Base-by-base conservation (phyloP, 2,113 vertebrate species). In the Pyrgilauda ruficollis region DNA sequence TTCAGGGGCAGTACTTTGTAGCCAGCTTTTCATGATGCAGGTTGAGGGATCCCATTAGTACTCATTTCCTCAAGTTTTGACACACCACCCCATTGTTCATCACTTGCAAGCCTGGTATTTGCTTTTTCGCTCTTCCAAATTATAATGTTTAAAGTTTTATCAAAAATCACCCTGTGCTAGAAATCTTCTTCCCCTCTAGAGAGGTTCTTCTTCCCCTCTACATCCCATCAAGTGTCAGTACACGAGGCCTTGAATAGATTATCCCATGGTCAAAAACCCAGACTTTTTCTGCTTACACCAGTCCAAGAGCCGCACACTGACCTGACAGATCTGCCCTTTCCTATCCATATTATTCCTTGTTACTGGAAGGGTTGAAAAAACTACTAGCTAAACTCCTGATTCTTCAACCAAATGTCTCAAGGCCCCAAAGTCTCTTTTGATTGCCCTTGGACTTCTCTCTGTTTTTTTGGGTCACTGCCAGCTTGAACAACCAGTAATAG, bases 371-470 rank as follows among this genome's bases (percentile, higher is more conserved):
- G 26, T 30, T n/a, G 6, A 58, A 35, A 30, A 56, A 85, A 58
- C 4, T 19, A 49, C 35, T 30, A 17, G 24, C 13, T 66, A 24
- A n/a, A 28, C 24, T 84, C 24, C 50, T 30, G 20, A 35, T 41
- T 39, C 26, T 66, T 30, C 24, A 24, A n/a, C 4, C 11, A 56
- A 49, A 30, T 0, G 0, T 49, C 61, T 19, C 30, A 23, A 56
- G 19, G 24, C 15, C 28, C 12, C 15, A 31, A 75, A 66, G 35
- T 6, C 9, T 49, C 30, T n/a, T 49, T 58, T 39, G 18, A 37
- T 31, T 70, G 20, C 15, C 8, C 35, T 39, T 49, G 52, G 22
- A 47, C 4, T 67, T 81, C 27, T 37, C 52, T 59, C 20, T 33
- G 5, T 18, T 49, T 18, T n/a, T n/a, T n/a, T n/a, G n/a, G n/a